A percentile compares a stretch with the other conserved stretches of the same genome.
Evolutionary conservation across 1,140 invertebrate genomes (phyloP).

Genomic region (Latrodectus geometricus): DNA sequence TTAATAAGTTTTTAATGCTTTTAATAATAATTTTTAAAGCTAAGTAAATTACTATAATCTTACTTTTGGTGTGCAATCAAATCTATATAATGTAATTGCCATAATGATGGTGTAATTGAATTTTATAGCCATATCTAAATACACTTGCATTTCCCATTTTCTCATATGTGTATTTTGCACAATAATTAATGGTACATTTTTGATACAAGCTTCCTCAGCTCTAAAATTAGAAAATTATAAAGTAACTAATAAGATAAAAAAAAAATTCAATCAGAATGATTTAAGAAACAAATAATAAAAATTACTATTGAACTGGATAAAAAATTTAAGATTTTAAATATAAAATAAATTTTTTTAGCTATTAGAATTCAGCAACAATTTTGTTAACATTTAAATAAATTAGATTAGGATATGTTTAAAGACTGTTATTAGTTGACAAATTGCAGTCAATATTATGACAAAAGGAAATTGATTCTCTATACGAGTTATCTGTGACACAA

Average conservation of each 20-base stretch:
- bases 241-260: background rate
- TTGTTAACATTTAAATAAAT: too few species aligned
- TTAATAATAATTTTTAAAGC: background rate
- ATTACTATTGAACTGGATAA: background rate
- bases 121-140: slow-evolving; percentile 34
- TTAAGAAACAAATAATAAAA: background rate
- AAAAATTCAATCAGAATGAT: background rate
- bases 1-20: too few species aligned
- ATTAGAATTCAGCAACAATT: too few species aligned
- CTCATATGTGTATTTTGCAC: slow-evolving; percentile 53
- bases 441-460: too few species aligned
- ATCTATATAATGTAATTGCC: slow-evolving; percentile 47
- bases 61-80: slow-evolving; percentile 36
- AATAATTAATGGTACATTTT: slow-evolving; percentile 5
- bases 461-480: too few species aligned
- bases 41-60: background rate
- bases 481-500: too few species aligned
- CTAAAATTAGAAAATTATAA: background rate
- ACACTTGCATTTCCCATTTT: slow-evolving; percentile 49
- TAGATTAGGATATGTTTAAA: too few species aligned
- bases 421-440: too few species aligned
- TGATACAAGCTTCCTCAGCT: slow-evolving; percentile 24
- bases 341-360: background rate
- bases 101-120: slow-evolving; percentile 48
- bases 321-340: background rate